Conservation (phyloP, 1,140 invertebrate species). For the Bombus haemorrhoidalis region DNA sequence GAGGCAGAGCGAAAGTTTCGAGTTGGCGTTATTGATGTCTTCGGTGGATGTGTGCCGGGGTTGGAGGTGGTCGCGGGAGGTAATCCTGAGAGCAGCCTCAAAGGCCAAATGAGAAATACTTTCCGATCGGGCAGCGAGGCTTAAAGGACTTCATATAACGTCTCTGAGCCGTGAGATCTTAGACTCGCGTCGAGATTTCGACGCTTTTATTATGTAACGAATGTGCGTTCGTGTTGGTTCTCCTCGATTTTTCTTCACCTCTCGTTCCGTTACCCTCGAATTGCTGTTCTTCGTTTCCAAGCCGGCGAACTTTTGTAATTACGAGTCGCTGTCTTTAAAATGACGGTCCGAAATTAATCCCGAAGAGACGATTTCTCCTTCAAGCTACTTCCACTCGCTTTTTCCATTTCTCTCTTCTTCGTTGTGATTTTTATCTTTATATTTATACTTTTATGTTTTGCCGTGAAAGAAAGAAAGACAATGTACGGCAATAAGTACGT, state of each 20-base stretch:
- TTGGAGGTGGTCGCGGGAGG: slow-evolving; percentile 32
- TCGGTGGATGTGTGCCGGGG: slow-evolving; percentile 61
- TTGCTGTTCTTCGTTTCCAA: background rate
- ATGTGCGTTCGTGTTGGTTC: slow-evolving; percentile 23
- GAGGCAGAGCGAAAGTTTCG: slow-evolving; percentile 64
- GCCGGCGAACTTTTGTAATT: slow-evolving; percentile 32
- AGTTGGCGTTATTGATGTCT: slow-evolving; percentile 68
- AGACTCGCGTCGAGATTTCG: slow-evolving; percentile 63
- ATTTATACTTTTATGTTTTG: too few species aligned
- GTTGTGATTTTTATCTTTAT: background rate
- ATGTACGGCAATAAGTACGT: too few species aligned
- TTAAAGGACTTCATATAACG: slow-evolving; percentile 74
- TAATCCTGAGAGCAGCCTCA: slow-evolving; percentile 76
- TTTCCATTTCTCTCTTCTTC: background rate
- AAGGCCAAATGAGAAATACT: slow-evolving; percentile 81
- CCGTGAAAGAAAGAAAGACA: too few species aligned
- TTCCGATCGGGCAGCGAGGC: slow-evolving; percentile 74
- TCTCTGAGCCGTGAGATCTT: slow-evolving; percentile 61
- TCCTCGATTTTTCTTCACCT: slow-evolving; percentile 30
- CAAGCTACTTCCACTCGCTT: background rate
- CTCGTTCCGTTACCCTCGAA: too few species aligned
- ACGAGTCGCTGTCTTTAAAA: slow-evolving; percentile 42
- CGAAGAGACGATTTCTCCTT: background rate
- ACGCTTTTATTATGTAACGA: slow-evolving; percentile 67
- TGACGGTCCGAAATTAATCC: slow-evolving; percentile 40